Conservation (phyloP, 1,140 invertebrate genomes). For the Achatina immaculata region DNA sequence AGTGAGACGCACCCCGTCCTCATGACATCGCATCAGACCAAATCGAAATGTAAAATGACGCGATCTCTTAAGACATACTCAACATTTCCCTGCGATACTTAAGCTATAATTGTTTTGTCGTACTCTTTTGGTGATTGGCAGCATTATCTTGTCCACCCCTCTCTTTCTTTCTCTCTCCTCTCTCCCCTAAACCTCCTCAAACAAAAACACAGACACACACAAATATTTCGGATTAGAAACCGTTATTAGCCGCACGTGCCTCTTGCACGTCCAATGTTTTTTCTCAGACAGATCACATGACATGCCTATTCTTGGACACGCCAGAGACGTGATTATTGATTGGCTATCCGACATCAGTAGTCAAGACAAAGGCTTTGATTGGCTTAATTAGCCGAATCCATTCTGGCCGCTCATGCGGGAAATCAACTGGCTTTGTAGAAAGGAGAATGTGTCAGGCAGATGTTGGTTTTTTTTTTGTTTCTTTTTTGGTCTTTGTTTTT, state of each 20-base stretch:
- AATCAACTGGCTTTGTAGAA: not conserved
- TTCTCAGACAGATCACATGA: not conserved
- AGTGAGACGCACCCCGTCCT: no score
- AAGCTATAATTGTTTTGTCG: no score
- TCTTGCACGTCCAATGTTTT: not conserved
- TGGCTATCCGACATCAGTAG: not conserved
- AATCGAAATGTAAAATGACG: no score
- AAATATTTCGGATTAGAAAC: not conserved
- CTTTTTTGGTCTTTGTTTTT: no score
- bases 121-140: no score
- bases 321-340: not conserved
- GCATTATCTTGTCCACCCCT: not conserved
- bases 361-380: constrained; percentile 7
- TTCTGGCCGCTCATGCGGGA: not conserved
- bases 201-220: no score
- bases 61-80: no score
- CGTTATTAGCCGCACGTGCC: not conserved
- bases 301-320: not conserved
- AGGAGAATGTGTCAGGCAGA: not conserved
- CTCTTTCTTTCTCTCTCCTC: not conserved
- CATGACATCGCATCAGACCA: no score
- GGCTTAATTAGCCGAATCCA: constrained; percentile 5
- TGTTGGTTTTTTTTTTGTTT: not conserved
- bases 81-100: no score
- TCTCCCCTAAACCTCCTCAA: no score